Conservation (phyloP, 1,140 invertebrate genomes). For the Trachelipus rathkii region DNA sequence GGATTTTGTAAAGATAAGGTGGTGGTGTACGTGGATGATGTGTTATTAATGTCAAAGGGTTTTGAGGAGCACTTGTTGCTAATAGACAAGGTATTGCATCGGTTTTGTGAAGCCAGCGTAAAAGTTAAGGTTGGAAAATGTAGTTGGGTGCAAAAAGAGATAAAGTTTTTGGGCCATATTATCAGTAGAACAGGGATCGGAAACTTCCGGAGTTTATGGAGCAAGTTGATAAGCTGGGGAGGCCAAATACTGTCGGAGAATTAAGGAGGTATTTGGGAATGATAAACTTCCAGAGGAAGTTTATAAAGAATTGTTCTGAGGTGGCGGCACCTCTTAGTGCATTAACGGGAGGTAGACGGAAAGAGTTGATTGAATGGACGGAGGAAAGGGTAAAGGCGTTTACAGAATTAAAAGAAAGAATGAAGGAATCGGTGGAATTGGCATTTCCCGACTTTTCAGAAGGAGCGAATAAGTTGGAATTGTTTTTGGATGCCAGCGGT, state of each 20-base stretch:
- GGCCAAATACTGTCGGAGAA: neutral
- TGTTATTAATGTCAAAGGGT: neutral
- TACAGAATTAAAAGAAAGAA: neutral
- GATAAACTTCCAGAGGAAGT: conserved; percentile 7
- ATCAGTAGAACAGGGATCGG: neutral
- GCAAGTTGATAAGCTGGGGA: neutral
- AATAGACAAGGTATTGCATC: neutral
- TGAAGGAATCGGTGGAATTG: neutral
- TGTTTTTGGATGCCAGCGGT: neutral
- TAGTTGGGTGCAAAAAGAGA: neutral
- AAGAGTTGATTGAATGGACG: neutral
- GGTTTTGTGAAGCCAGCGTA: neutral
- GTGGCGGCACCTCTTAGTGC: neutral
- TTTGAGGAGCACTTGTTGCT: neutral
- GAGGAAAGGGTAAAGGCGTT: neutral
- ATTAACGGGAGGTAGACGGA: neutral
- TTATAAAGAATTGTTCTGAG: neutral
- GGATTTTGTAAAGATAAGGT: neutral
- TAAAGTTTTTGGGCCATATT: neutral
- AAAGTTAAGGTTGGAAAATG: neutral
- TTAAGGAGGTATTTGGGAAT: neutral
- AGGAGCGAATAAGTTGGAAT: neutral
- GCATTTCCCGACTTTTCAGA: neutral
- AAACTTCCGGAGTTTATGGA: neutral
- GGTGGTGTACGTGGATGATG: neutral